Base-by-base conservation (phyloP, 2,888 invertebrate genomes). In the Macrophya alboannulata region DNA sequence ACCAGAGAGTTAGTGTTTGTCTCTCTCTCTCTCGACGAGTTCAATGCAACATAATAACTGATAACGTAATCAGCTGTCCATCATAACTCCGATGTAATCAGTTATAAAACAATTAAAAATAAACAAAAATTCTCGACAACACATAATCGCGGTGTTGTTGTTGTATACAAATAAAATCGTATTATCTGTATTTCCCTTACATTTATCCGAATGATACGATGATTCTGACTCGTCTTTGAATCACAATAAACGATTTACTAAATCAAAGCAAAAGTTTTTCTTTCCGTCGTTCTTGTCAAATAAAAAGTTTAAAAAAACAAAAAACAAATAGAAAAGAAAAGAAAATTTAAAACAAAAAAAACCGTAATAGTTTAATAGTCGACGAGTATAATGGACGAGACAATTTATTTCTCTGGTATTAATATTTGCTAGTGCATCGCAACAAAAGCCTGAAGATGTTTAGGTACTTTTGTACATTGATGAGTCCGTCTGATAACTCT, bases 401-500 rank as follows among this genome's bases (percentile, higher is more conserved):
- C 59, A 45, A 77, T 48, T 43, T 40, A 59, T 74, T 74, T 74
- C 43, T 81, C 59, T 59, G 62, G 81, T 81, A 81, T 81, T 15
- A 9, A 37, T 62, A 62, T 81, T 62, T 25, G 84, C 86, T 92
- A 91, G 84, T 93, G 92, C 90, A 92, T 90, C 55, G 87, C 84
- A 51, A 93, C 92, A 68, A 93, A 93, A 74, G 88, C 87, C 85
- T 84, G 88, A 51, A 93, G 91, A 84, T 93, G 91, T 84, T 88
- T 89, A 48, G 93, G 93, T 65, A 93, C 90, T 21, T 86, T 77
- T 43, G 83, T 85, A 37, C 90, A 86, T 4, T 84, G 85, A 45
- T 89, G 86, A 12, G 89, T 89, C 88, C 87, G 89, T 77, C 96
- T 96, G 85, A 99, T 96, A 5, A 96, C 96, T 88, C 97, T 95